Base-by-base conservation (phyloP, 2,888 invertebrate species). In the Meghimatium bilineatum region DNA sequence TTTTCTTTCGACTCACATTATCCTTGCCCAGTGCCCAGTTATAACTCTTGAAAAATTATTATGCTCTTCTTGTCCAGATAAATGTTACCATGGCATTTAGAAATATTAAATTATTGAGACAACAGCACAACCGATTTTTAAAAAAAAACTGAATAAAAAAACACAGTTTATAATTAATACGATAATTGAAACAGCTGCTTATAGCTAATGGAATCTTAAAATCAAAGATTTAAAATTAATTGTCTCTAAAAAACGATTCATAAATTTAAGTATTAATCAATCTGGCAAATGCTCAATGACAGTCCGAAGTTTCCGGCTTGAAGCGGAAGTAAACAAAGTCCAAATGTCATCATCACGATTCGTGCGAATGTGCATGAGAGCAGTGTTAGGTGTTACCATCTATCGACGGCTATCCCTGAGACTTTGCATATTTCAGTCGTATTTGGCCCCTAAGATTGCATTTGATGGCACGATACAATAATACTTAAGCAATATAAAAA, bases 271-370 rank as follows among this genome's bases (percentile, higher is more conserved):
- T 72, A 26, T 14, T 12, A 38, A n/a, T 29, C 72, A 8, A 72
- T 49, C 72, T 72, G 72, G 72, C 72, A 72, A n/a, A 17, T 1
- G 1, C 1, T 29, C 32, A 8, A 8, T 66, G 71, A 5, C 10
- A 20, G 12, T 38, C 3, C 20, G 17, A 74, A 32, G 29, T 52
- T 74, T 74, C 74, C 74, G 52, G 74, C 52, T 74, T 52, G 32
- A n/a, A 74, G 14, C 52, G 74, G 74, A 74, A 74, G 74, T 74
- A 74, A 74, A 74, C 74, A 74, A 52, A 52, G 32, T 20, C 32
- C 32, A 20, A 23, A 74, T 29, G 38, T 6, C 26, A 71, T 36
- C 36, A 71, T 26, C 36, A 23, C 1, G 38, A 26, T 38, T 23
- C 36, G 26, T 71, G 38, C 38, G 12, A 34, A 34, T 44, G 12